Conservation (phyloP, 2,888 invertebrate genomes). For the Spodoptera picta region DNA sequence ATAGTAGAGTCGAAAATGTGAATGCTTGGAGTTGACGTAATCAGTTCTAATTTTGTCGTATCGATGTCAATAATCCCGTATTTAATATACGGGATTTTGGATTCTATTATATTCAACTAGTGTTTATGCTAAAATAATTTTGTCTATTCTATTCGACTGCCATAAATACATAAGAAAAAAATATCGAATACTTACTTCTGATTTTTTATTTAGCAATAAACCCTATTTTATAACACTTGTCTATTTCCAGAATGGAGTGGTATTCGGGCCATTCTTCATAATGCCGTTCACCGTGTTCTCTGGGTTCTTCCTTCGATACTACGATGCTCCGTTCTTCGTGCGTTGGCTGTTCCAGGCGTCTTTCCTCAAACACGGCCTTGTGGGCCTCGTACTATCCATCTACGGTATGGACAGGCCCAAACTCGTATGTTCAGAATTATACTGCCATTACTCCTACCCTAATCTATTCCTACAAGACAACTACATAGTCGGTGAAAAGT, state of each 20-base stretch:
- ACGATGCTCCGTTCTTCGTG: slow-evolving; percentile 93
- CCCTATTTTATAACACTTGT: not conserved
- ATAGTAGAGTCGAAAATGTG: too few relatives aligned
- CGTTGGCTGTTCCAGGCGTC: slow-evolving; percentile 96
- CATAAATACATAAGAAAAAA: too few relatives aligned
- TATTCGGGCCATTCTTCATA: slow-evolving; percentile 95
- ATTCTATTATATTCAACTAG: too few relatives aligned
- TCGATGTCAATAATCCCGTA: too few relatives aligned
- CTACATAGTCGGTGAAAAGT: slow-evolving; percentile 91
- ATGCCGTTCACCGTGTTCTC: slow-evolving; percentile 97
- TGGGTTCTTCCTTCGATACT: slow-evolving; percentile 96
- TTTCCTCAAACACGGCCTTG: slow-evolving; percentile 96
- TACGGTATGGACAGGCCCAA: slow-evolving; percentile 94
- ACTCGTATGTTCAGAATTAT: slow-evolving; percentile 92
- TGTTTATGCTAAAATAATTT: too few relatives aligned
- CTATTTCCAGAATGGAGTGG: slow-evolving; percentile 93
- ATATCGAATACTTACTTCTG: too few relatives aligned
- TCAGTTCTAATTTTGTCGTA: too few relatives aligned
- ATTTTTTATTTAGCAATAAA: too few relatives aligned
- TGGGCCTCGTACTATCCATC: slow-evolving; percentile 93
- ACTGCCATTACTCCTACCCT: slow-evolving; percentile 93
- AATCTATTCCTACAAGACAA: slow-evolving; percentile 92
- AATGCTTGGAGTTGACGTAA: too few relatives aligned
- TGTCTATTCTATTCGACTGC: too few relatives aligned
- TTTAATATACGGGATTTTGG: too few relatives aligned